Conservation (phyloP, 2,113 vertebrate species). For the Oostethus manadensis region DNA sequence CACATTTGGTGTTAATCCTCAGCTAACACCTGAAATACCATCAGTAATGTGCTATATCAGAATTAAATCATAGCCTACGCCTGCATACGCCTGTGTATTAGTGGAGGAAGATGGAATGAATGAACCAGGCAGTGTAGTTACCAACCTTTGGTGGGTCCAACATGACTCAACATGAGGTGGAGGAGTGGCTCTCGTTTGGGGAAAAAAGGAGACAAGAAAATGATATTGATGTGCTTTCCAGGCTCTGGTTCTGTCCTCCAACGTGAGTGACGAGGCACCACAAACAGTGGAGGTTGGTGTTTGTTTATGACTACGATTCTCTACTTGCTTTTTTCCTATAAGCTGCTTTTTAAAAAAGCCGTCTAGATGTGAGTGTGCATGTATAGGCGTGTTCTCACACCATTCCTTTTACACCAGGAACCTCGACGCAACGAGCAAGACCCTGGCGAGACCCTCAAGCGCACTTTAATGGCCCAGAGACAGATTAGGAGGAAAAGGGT, state of each 20-base stretch:
- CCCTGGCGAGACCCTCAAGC: conserved; percentile 60
- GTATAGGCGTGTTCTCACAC: not conserved
- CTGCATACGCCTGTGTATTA: no score
- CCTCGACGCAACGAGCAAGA: conserved; percentile 51
- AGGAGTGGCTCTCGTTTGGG: no score
- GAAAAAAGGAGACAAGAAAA: not conserved
- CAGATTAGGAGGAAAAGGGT: conserved; percentile 69
- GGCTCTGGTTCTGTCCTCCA: conserved; percentile 67
- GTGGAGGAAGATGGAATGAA: no score
- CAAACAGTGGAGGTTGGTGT: conserved; percentile 66
- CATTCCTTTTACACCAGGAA: conserved; percentile 54
- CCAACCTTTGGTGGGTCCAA: not conserved
- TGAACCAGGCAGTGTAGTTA: no score
- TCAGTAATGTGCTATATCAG: no score
- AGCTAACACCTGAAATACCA: no score
- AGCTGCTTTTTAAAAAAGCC: no score
- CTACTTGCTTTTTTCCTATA: not conserved
- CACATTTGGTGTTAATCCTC: no score
- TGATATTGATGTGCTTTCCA: conserved; percentile 53
- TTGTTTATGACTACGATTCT: conserved; percentile 12
- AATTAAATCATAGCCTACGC: no score
- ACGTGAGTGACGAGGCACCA: conserved; percentile 39
- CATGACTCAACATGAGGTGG: not conserved
- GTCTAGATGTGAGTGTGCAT: not conserved
- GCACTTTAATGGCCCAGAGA: conserved; percentile 50